A percentile compares a stretch with the other conserved stretches of the same genome.
Conservation (phyloP, 2,888 invertebrate species). For the Dorcus parallelipipedus region DNA sequence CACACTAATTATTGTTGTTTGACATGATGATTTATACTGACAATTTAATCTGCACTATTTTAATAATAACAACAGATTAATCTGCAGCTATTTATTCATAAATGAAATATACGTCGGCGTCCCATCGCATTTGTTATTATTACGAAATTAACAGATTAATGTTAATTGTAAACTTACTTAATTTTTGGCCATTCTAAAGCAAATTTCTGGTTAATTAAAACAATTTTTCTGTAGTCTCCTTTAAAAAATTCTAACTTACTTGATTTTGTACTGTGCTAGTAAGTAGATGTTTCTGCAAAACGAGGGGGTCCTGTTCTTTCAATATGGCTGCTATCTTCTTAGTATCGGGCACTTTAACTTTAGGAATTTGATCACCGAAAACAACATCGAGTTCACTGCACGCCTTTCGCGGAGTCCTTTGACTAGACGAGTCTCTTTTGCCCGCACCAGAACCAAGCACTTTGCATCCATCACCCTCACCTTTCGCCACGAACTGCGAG, state of each 20-base stretch:
- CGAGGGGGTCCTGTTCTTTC: constrained; percentile 74
- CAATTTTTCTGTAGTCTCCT: too few relatives aligned
- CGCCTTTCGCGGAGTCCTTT: constrained; percentile 28
- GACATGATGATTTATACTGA: too few relatives aligned
- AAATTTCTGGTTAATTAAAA: too few relatives aligned
- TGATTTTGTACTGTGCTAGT: constrained; percentile 81
- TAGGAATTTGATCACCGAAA: constrained; percentile 61
- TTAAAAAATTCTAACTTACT: constrained; percentile 50
- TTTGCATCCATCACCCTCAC: constrained; percentile 40
- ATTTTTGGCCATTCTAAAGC: too few relatives aligned
- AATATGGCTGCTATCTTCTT: constrained; percentile 81
- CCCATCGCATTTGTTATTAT: too few relatives aligned
- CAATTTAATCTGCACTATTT: too few relatives aligned
- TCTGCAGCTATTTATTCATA: too few relatives aligned
- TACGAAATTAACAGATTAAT: too few relatives aligned
- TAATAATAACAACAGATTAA: too few relatives aligned
- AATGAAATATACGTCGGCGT: too few relatives aligned
- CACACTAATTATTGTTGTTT: too few relatives aligned
- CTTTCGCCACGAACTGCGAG: constrained; percentile 49
- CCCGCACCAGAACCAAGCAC: constrained; percentile 25
- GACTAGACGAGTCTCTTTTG: constrained; percentile 34
- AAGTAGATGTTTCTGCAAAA: constrained; percentile 80
- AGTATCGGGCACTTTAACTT: constrained; percentile 65
- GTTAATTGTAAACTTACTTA: too few relatives aligned
- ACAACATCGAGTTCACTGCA: constrained; percentile 62